phyloP scores from a whole-genome alignment of 2,888 invertebrate species.

The Lordiphosa fenestrarum region DNA sequence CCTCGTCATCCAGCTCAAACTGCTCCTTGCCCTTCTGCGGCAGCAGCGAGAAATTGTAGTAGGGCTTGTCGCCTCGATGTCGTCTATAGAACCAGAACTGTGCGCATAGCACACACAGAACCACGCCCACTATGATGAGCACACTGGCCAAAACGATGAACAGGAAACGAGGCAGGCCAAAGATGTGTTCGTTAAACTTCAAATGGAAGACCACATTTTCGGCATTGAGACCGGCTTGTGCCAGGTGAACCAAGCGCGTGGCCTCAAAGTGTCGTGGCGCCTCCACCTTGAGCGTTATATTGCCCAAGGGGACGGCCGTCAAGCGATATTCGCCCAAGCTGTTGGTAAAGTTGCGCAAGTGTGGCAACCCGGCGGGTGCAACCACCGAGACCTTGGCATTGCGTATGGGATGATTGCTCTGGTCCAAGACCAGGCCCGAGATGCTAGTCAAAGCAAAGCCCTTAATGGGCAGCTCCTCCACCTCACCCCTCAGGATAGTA shows the following conservation, averaged over 20 bases:
- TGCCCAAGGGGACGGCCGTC: slow-evolving; percentile 74
- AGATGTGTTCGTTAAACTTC: slow-evolving; percentile 84
- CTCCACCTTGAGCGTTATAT: slow-evolving; percentile 82
- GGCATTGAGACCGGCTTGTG: slow-evolving; percentile 79
- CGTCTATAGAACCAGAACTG: slow-evolving; percentile 73
- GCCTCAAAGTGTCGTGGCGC: slow-evolving; percentile 83
- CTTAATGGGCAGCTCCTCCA: slow-evolving; percentile 56
- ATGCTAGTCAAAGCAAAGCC: slow-evolving; percentile 41
- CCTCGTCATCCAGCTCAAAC: slow-evolving; percentile 78
- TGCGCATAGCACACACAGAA: slow-evolving; percentile 71
- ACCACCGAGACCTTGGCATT: slow-evolving; percentile 81
- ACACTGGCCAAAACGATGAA: slow-evolving; percentile 88
- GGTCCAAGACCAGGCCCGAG: slow-evolving; percentile 83
- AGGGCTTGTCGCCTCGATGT: slow-evolving; percentile 69
- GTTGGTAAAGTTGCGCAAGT: slow-evolving; percentile 75
- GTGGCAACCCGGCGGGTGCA: slow-evolving; percentile 76
- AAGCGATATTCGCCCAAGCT: slow-evolving; percentile 74
- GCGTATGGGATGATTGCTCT: slow-evolving; percentile 82
- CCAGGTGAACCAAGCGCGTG: slow-evolving; percentile 76
- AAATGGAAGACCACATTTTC: slow-evolving; percentile 86
- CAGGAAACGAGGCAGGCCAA: slow-evolving; percentile 88
- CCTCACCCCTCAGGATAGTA: slow-evolving; percentile 55
- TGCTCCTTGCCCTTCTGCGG: slow-evolving; percentile 78
- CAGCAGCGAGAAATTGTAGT: slow-evolving; percentile 79
- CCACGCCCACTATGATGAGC: slow-evolving; percentile 68